Base-by-base conservation (phyloP, 2,888 invertebrate species). In the Stictocephala bisonia region DNA sequence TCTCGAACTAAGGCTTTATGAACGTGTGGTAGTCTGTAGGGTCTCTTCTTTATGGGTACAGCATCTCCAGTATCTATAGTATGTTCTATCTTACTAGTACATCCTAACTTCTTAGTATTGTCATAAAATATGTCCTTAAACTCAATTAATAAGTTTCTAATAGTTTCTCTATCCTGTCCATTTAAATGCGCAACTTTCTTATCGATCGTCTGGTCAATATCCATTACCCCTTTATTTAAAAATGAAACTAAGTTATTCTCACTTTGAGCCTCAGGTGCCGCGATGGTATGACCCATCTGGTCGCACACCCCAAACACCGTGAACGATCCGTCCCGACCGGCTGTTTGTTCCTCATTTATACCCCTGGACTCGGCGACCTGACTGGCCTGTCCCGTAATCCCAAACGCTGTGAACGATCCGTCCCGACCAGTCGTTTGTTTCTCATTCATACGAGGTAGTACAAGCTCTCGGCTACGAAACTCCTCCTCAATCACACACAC, bases 71-170 rank as follows among this genome's bases (percentile, higher is more conserved):
- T 70, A 56, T 40, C 7, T 18, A 56, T 70, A 22, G 27, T 31
- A 22, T 70, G 70, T 24, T 70, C 44, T 18, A 70, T 41, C 9
- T 70, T 56, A n/a, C 51, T 22, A 15, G 35, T 70, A 56, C 56
- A 56, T 6, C 53, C 56, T 24, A 56, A 24, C 9, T 15, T 15
- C 15, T 27, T 35, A 20, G 15, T 18, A 22, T 31, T 40, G 18
- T 69, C 51, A 50, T 69, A 69, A 18, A 69, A 69, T 4, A 69
- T 26, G 29, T 50, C 51, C n/a, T 40, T 70, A 13, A 27, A 70
- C 20, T 70, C 44, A 27, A 13, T n/a, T 31, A 70, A 22, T 13
- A 70, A 26, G 4, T 6, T 13, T 50, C 15, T 15, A n/a, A 50
- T 50, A 20, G 50, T 15, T 18, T 68, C 68, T n/a, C n/a, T n/a